Conservation (phyloP, 2,113 vertebrate genomes). For the Sander vitreus region DNA sequence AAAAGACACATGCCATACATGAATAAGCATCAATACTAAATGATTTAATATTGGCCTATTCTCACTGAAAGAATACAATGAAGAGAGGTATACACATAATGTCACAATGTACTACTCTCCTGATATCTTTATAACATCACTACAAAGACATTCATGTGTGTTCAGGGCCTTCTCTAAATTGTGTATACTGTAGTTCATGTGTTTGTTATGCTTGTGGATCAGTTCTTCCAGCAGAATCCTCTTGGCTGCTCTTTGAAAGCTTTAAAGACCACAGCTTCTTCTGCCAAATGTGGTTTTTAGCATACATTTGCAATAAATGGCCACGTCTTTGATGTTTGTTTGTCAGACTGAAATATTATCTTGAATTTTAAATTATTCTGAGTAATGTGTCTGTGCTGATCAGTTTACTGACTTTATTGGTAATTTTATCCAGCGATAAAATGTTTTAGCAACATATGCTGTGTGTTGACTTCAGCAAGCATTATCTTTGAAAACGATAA, state of each 20-base stretch:
- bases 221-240: background rate
- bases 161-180: background rate
- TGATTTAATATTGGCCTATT: background rate
- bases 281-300: background rate
- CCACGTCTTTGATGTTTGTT: background rate
- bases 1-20: background rate
- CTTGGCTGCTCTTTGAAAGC: background rate
- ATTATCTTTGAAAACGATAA: constrained; percentile 1
- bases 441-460: constrained; percentile 7
- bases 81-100: background rate
- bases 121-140: background rate
- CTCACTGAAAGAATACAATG: background rate
- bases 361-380: constrained; percentile 3
- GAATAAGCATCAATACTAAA: background rate
- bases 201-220: background rate
- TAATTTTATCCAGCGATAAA: background rate
- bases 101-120: background rate
- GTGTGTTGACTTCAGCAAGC: constrained; percentile 8
- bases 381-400: constrained; percentile 3
- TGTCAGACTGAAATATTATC: constrained; percentile 8
- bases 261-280: background rate
- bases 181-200: background rate
- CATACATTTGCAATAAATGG: background rate
- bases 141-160: background rate
- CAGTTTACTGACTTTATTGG: background rate